Base-by-base conservation (phyloP, 2,113 vertebrate species). In the Rhea pennata region DNA sequence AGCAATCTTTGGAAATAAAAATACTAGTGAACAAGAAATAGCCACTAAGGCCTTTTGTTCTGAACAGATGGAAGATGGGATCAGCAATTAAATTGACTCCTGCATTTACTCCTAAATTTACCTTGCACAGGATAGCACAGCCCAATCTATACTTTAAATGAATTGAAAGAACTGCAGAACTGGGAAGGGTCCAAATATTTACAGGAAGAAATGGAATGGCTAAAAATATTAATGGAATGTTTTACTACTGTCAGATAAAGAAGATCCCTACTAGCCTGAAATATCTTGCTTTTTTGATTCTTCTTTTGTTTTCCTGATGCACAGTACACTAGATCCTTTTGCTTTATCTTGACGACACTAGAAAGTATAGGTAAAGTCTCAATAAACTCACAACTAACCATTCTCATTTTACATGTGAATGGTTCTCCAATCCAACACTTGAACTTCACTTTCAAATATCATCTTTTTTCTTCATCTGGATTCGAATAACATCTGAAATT, bases 211-310 rank as follows among this genome's bases (percentile, higher is more conserved):
- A 21, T 78, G 44, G 90, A 62, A 70, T 24, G 15, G 59, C 51
- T 71, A 82, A 51, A 82, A 71, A 36, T 70, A 76, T 33, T 85
- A 74, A 48, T 58, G 59, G 61, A 84, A 59, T 88, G 9, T 71
- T 97, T 93, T 96, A 76, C 77, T 92, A 90, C 64, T 91, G 16
- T 65, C 50, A 83, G 70, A 36, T 84, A 85, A 82, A 95, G 36
- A 78, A 44, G 24, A 93, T 65, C 46, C 29, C 24, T 42, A 83
- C 85, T 72, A 92, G 70, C 8, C 12, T 77, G 24, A n/a, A 72
- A 29, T 40, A 44, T 58, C 93, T 75, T 26, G 84, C 80, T 17
- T 56, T 51, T 31, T n/a, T 27, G 2, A 6, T 69, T 58, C 23
- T 75, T 20, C 29, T 58, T 70, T 54, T 53, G 6, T 54, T 73